These are phyloP conservation scores for Kradibia gibbosae DNA, from an alignment of 1,140 invertebrate genomes.

Conservation along the genomic window DNA sequence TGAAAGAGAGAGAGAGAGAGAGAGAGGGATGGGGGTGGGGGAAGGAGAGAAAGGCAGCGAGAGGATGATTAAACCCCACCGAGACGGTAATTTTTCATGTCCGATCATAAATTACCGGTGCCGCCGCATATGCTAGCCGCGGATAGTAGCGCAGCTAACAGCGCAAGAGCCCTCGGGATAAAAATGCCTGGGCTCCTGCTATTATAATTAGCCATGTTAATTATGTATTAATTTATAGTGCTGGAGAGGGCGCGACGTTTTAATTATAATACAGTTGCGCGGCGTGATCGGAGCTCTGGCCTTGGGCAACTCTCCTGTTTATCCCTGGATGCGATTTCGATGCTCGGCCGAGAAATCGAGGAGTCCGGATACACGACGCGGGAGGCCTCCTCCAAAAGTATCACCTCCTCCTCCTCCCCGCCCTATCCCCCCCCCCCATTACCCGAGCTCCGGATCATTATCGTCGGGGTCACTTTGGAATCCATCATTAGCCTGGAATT, in stretches of 20 bases:
- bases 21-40: constrained; percentile 29
- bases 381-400: neutral
- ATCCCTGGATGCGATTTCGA: neutral
- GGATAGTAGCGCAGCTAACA: constrained; percentile 46
- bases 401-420: no score
- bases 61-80: constrained; percentile 69
- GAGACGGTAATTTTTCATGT: constrained; percentile 72
- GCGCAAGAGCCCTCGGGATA: constrained; percentile 54
- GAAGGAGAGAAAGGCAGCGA: constrained; percentile 52
- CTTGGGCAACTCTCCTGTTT: no score
- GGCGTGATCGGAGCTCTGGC: neutral
- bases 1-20: constrained; percentile 44
- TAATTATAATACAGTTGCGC: constrained; percentile 67
- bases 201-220: constrained; percentile 73
- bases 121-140: constrained; percentile 59
- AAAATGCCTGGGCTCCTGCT: constrained; percentile 65
- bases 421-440: no score
- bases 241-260: constrained; percentile 66
- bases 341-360: neutral
- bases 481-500: neutral
- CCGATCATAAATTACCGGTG: constrained; percentile 71
- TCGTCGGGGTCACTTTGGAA: neutral
- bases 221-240: constrained; percentile 72
- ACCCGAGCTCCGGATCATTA: neutral
- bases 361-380: neutral